phyloP scores from a whole-genome alignment of 2,888 invertebrate species.

The Thymelicus sylvestris region DNA sequence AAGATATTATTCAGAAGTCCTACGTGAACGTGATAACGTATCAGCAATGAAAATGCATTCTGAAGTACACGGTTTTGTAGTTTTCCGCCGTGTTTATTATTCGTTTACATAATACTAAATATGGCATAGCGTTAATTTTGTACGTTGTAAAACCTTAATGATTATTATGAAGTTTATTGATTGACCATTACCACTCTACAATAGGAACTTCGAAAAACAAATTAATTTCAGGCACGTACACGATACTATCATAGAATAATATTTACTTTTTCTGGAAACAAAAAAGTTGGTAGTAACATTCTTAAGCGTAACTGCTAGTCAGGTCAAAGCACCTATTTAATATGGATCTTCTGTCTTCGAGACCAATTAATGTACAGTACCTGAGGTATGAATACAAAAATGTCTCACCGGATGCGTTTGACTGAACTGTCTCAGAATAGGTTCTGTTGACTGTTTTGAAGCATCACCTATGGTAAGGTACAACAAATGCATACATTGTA shows the following conservation, averaged over 20 bases:
- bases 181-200: not conserved
- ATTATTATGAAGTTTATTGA: not conserved
- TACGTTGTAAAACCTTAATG: not conserved
- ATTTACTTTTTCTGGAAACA: conserved; percentile 47
- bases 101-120: not conserved
- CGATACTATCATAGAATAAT: conserved; percentile 48
- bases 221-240: conserved; percentile 53
- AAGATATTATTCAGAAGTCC: conserved; percentile 47
- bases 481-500: too few species aligned
- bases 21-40: conserved; percentile 47
- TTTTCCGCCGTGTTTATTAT: conserved; percentile 38
- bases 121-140: not conserved
- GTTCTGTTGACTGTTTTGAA: not conserved
- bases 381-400: conserved; percentile 68
- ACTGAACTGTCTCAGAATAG: conserved; percentile 38
- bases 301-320: conserved; percentile 54
- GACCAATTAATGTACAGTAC: conserved; percentile 68
- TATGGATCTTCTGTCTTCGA: conserved; percentile 63
- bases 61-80: conserved; percentile 39
- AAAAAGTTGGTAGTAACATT: conserved; percentile 53
- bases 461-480: not conserved
- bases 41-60: conserved; percentile 43
- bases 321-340: conserved; percentile 74
- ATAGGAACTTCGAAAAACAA: conserved; percentile 12
- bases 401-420: conserved; percentile 44